Percentiles rank a stretch among this genome's conserved stretches.
Evolutionary conservation across 64 coral and sea anemone genomes (phyloP).

Genomic region (Anthopleura sola): DNA sequence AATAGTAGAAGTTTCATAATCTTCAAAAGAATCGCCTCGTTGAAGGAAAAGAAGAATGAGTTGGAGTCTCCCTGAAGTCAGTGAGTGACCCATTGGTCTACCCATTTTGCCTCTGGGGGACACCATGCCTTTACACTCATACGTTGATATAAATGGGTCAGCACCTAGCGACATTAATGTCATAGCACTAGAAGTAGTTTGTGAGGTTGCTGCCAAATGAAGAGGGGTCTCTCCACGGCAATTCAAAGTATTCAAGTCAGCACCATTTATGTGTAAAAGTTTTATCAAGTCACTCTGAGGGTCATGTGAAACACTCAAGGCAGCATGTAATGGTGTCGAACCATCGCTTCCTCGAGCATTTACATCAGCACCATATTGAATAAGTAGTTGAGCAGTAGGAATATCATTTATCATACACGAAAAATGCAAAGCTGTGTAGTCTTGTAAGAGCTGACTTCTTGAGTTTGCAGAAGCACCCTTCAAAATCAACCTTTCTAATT

Average conservation of each 20-base stretch:
- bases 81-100: slow-evolving; percentile 19
- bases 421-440: slow-evolving; percentile 39
- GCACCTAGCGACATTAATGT: slow-evolving; percentile 34
- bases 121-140: neutral
- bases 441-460: neutral
- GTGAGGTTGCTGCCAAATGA: slow-evolving; percentile 33
- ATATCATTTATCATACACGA: slow-evolving; percentile 29
- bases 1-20: slow-evolving; percentile 12
- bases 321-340: slow-evolving; percentile 37
- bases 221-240: slow-evolving; percentile 12
- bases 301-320: neutral
- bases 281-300: neutral
- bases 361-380: slow-evolving; percentile 31
- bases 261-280: slow-evolving; percentile 37
- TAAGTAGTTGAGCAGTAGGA: slow-evolving; percentile 22
- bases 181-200: slow-evolving; percentile 12
- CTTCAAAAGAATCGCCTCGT: slow-evolving; percentile 23
- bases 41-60: slow-evolving; percentile 40
- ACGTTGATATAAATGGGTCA: neutral
- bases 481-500: slow-evolving; percentile 30
- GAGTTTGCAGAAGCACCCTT: slow-evolving; percentile 33
- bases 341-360: slow-evolving; percentile 20
- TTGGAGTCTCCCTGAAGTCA: slow-evolving; percentile 25
- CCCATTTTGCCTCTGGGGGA: neutral
- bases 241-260: slow-evolving; percentile 34